phyloP scores from a whole-genome alignment of 2,888 invertebrate species.

The Byasa hedistus region DNA sequence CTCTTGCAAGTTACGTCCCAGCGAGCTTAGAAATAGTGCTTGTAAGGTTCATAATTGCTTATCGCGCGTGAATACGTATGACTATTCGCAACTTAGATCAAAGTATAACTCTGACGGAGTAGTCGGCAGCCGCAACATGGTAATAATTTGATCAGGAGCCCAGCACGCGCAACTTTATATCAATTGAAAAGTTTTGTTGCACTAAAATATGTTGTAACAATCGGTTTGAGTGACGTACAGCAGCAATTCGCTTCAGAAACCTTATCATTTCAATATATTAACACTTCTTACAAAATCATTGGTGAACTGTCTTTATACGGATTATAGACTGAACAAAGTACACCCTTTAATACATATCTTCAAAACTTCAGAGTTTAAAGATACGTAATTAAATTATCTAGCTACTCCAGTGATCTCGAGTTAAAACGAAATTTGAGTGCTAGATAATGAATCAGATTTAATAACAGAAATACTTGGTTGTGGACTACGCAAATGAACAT shows the following conservation, averaged over 20 bases:
- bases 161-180: slow-evolving; percentile 63
- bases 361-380: no score
- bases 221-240: slow-evolving; percentile 47
- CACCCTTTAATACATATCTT: no score
- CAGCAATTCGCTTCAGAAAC: slow-evolving; percentile 35
- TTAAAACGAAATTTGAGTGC: no score
- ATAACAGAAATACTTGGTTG: no score
- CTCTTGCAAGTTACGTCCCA: slow-evolving; percentile 32
- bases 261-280: neutral
- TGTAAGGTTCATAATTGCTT: slow-evolving; percentile 36
- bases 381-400: no score
- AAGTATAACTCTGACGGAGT: slow-evolving; percentile 50
- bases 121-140: slow-evolving; percentile 65
- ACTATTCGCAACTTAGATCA: slow-evolving; percentile 43
- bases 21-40: slow-evolving; percentile 22
- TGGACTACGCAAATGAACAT: no score
- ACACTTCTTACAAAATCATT: neutral
- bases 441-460: no score
- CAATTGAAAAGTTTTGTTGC: slow-evolving; percentile 71
- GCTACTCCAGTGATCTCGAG: no score
- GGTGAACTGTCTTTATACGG: neutral
- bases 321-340: no score
- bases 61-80: slow-evolving; percentile 38
- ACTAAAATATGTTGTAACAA: slow-evolving; percentile 57
- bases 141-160: slow-evolving; percentile 77